Percentiles rank a stretch among this genome's conserved stretches.
Evolutionary conservation across 2,888 invertebrate genomes (phyloP).

Genomic region (Pecten maximus): DNA sequence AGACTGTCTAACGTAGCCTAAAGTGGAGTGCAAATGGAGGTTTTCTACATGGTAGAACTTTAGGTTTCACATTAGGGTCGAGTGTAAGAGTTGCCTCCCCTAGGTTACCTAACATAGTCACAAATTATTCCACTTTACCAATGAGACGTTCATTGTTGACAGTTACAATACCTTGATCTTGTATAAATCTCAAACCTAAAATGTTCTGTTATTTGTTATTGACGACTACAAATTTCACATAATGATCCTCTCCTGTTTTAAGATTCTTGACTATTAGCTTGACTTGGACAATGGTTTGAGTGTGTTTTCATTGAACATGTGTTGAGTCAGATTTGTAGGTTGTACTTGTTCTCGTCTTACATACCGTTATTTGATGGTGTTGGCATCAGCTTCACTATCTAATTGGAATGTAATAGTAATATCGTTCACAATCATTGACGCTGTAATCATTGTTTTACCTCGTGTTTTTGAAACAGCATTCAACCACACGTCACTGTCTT

Average conservation of each 20-base stretch:
- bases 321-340: neutral
- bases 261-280: constrained; percentile 22
- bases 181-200: too few species aligned
- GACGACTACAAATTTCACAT: too few species aligned
- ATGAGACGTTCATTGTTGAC: too few species aligned
- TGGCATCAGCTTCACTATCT: constrained; percentile 31
- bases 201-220: too few species aligned
- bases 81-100: constrained; percentile 39
- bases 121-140: too few species aligned
- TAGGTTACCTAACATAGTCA: constrained; percentile 8
- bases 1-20: constrained; percentile 42
- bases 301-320: constrained; percentile 38
- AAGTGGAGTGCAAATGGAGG: constrained; percentile 38
- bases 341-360: neutral
- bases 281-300: constrained; percentile 33
- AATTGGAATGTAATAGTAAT: neutral
- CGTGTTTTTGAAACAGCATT: neutral
- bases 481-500: neutral
- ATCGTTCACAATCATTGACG: neutral
- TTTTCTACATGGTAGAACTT: constrained; percentile 44
- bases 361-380: neutral
- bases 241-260: constrained; percentile 20
- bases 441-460: neutral
- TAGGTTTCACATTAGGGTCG: constrained; percentile 42
- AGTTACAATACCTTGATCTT: too few species aligned